Percentiles rank a stretch among this genome's conserved stretches.
These are phyloP conservation scores for Heliconius hortense DNA, from an alignment of 2,888 invertebrate genomes.

Conservation along the genomic window DNA sequence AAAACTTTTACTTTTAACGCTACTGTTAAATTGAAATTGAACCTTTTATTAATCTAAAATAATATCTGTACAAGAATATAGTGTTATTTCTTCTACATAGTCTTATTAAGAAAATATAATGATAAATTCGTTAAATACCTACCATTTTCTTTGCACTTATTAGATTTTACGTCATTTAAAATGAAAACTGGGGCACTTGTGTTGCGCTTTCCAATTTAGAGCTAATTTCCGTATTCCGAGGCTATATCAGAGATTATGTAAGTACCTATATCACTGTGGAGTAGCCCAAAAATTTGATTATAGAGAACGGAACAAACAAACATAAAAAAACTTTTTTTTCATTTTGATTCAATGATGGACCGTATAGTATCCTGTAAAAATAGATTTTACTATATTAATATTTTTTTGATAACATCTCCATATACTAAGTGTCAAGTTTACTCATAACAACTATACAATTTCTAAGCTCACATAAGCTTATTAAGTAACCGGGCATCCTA, in stretches of 20 bases:
- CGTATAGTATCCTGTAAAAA: background rate
- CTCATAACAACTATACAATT: background rate
- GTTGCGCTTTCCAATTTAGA: slow-evolving; percentile 25
- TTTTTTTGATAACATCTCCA: background rate
- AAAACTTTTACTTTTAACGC: too few relatives aligned
- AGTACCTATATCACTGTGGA: background rate
- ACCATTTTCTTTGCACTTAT: slow-evolving; percentile 11
- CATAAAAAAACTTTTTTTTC: background rate
- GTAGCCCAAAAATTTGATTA: background rate
- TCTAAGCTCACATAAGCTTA: slow-evolving; percentile 10
- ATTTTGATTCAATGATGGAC: background rate
- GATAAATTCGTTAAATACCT: background rate
- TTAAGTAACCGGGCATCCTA: background rate
- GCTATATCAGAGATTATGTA: slow-evolving; percentile 11
- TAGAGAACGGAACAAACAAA: background rate
- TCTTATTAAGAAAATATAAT: background rate
- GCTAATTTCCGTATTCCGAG: slow-evolving; percentile 22
- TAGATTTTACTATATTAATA: background rate
- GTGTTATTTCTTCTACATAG: background rate
- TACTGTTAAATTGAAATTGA: too few relatives aligned
- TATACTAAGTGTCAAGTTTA: background rate
- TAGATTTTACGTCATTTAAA: slow-evolving; percentile 13
- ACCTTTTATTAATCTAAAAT: too few relatives aligned
- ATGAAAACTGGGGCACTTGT: slow-evolving; percentile 18
- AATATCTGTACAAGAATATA: background rate